Conservation (phyloP, 2,888 invertebrate species). For the Drosophila prolongata region DNA sequence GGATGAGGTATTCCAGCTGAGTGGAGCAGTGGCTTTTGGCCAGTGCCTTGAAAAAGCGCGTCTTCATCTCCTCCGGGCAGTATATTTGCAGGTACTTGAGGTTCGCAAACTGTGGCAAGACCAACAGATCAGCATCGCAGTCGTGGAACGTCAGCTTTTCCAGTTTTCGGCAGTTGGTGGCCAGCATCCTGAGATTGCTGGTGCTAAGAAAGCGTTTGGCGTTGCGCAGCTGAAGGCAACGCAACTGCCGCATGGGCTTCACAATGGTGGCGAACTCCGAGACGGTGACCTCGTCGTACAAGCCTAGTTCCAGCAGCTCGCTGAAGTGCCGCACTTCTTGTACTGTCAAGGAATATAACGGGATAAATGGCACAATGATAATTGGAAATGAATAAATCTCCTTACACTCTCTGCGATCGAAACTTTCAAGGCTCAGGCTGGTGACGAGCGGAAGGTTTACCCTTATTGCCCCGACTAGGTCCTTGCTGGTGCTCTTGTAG, state of each 20-base stretch:
- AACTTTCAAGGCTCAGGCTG: slow-evolving; percentile 56
- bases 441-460: slow-evolving; percentile 51
- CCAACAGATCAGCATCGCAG: slow-evolving; percentile 62
- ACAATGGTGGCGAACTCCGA: slow-evolving; percentile 57
- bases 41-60: slow-evolving; percentile 55
- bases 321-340: slow-evolving; percentile 59
- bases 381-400: background rate
- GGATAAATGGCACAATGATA: background rate
- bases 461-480: slow-evolving; percentile 52
- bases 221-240: slow-evolving; percentile 57
- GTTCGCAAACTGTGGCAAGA: slow-evolving; percentile 47
- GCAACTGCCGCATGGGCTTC: slow-evolving; percentile 49
- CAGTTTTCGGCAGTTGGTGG: slow-evolving; percentile 46
- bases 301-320: slow-evolving; percentile 51
- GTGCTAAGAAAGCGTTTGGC: slow-evolving; percentile 60
- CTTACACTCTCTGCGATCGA: slow-evolving; percentile 62
- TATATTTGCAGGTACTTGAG: slow-evolving; percentile 58
- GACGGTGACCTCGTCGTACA: slow-evolving; percentile 61
- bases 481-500: slow-evolving; percentile 64
- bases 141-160: slow-evolving; percentile 64
- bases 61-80: slow-evolving; percentile 60
- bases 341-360: slow-evolving; percentile 29
- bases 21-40: slow-evolving; percentile 31
- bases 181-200: slow-evolving; percentile 52
- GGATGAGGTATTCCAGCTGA: slow-evolving; percentile 54